Evolutionary conservation across 2,113 vertebrate species (phyloP), one percentile per base, ranked within the genome.

Genomic region (Cyprinodon variegatus): DNA sequence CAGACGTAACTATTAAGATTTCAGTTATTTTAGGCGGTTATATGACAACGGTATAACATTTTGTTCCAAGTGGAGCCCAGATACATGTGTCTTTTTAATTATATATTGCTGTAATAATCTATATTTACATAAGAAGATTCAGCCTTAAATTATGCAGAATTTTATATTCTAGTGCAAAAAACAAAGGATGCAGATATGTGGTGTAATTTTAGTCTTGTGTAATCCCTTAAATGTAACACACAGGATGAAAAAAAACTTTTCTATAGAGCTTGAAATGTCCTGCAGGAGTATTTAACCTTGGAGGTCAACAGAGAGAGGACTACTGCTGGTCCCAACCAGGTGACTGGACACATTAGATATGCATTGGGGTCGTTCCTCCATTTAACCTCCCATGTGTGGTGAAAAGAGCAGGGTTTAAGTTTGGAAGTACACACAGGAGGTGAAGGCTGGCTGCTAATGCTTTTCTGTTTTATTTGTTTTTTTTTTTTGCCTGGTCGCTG

Each of bases 311-410:
- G 15, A n/a, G 70, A 40, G 45, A 71, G 53, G 76, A 8, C 46
- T 68, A 59, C 46, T 68, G 71, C 71, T 68, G 50, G 67, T 73
- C n/a, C 77, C 77, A 77, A 45, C 63, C 53, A 83, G 82, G 73
- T 83, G 85, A 79, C 68, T 62, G 60, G 68, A 68, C 66, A 83
- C 67, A 81, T 87, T 81, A 81, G 74, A 72, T 79, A 87, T 89
- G 81, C 82, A 85, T 88, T 85, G 83, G 88, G 53, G 40, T 83
- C 68, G 15, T 71, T 72, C 63, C 71, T 39, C 72, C 75, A 50
- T 82, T 86, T 86, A 78, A 88, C 86, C 90, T 77, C 70, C 50
- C 4, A 7, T 48, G 63, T 17, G 48, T 45, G 53, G 65, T 22
- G 38, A 68, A 68, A 68, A 72, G 67, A 68, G 65, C 13, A 39